Conservation (phyloP, 2,888 invertebrate species). For the Lottia scabra region DNA sequence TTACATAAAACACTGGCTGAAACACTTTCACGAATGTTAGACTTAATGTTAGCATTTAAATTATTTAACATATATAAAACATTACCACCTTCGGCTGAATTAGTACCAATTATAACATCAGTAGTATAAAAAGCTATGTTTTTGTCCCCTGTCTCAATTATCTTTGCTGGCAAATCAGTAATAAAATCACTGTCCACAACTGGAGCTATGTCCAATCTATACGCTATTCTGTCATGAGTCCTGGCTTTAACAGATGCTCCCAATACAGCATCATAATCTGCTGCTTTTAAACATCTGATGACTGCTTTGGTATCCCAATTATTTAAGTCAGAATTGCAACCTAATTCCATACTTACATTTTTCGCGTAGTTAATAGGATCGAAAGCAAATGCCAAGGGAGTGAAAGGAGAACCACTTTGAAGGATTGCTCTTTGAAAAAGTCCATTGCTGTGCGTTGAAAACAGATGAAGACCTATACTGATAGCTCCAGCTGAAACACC, state of each 20-base stretch:
- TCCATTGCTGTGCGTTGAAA: slow-evolving; percentile 89
- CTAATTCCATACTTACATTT: neutral
- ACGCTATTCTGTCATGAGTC: slow-evolving; percentile 4
- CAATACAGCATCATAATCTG: slow-evolving; percentile 32
- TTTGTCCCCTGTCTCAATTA: slow-evolving; percentile 72
- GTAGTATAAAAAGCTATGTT: slow-evolving; percentile 65
- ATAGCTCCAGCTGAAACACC: slow-evolving; percentile 95
- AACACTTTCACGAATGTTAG: slow-evolving; percentile 12
- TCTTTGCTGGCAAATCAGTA: slow-evolving; percentile 6
- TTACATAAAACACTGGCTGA: slow-evolving; percentile 19
- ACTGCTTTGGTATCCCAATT: slow-evolving; percentile 78
- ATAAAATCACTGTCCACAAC: slow-evolving; percentile 22
- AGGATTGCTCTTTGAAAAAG: slow-evolving; percentile 83
- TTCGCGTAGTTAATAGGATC: slow-evolving; percentile 87
- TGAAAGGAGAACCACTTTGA: slow-evolving; percentile 78
- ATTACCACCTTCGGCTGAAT: slow-evolving; percentile 23
- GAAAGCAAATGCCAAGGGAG: slow-evolving; percentile 82
- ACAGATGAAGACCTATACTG: slow-evolving; percentile 79
- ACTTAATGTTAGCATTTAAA: slow-evolving; percentile 18
- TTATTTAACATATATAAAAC: slow-evolving; percentile 12
- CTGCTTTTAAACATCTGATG: slow-evolving; percentile 31
- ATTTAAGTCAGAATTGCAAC: neutral
- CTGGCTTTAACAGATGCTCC: slow-evolving; percentile 31
- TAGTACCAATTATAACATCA: slow-evolving; percentile 26
- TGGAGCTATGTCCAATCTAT: slow-evolving; percentile 25